Conservation (phyloP, 2,888 invertebrate genomes). For the Argyra leucocephala region DNA sequence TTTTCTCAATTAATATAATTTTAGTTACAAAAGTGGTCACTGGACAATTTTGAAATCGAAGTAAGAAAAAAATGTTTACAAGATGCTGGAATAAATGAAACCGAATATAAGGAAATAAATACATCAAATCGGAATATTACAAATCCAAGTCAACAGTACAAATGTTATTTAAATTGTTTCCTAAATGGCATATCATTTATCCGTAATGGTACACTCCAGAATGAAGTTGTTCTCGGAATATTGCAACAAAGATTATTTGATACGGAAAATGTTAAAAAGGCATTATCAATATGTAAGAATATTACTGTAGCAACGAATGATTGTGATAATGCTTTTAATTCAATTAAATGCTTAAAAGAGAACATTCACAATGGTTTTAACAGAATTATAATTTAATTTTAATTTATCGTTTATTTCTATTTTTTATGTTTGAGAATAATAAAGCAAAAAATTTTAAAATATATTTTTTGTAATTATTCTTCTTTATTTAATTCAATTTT, state of each 20-base stretch:
- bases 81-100: not conserved
- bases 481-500: too few relatives aligned
- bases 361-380: not conserved
- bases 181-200: not conserved
- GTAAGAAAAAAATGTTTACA: not conserved
- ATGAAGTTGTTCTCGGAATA: not conserved
- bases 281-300: not conserved
- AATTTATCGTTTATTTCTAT: too few relatives aligned
- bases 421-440: too few relatives aligned
- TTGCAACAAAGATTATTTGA: not conserved
- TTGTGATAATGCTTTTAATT: not conserved
- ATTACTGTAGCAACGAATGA: not conserved
- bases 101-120: not conserved
- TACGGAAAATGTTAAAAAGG: not conserved
- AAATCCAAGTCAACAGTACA: not conserved
- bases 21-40: not conserved
- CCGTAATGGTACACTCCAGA: not conserved
- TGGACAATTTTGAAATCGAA: not conserved
- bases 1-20: not conserved
- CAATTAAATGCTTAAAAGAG: not conserved
- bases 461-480: too few relatives aligned
- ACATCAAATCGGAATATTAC: not conserved
- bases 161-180: not conserved
- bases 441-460: too few relatives aligned
- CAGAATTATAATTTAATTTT: not conserved